Evolutionary conservation across 2,113 vertebrate genomes (phyloP), one percentile per base, ranked within the genome.

Genomic region (Corvus cornix): DNA sequence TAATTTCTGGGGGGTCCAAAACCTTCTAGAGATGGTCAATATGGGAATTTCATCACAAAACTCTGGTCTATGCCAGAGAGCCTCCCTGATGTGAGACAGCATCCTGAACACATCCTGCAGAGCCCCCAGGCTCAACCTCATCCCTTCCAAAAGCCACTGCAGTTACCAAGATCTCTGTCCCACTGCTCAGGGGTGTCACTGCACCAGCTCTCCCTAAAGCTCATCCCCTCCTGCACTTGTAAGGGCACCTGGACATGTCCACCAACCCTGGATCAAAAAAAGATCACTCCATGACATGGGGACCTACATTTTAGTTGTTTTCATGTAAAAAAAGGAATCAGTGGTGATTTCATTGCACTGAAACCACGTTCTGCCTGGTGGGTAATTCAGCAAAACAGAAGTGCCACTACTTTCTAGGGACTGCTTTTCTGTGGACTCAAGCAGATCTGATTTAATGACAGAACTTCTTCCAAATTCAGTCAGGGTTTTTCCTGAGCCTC

Each of bases 301-400:
- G 22, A 80, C 8, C 16, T 17, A 5, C 7, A 39, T 63, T 63
- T 75, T 4, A 66, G 15, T 8, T 55, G 24, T 49, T 68, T 23
- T 53, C 11, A 5, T 4, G 5, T 31, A 43, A 21, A 88, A 76
- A 44, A n/a, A 82, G 13, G 10, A 37, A 64, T 56, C 4, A 35
- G 1, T 20, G 13, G 31, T 13, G 7, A 75, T 48, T 78, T 78
- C 5, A 46, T 16, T 58, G 30, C 23, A 39, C 33, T 37, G 62
- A 70, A 79, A 49, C 6, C 7, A 55, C 0, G 0, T 52, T n/a
- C 28, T 60, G 53, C 23, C 53, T 17, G 2, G 6, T 16, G 33
- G 31, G 30, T 39, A 53, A 46, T 18, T 49, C 44, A 58, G 37
- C 22, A 78, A 56, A 76, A 69, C 0, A 3, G 3, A 77, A 87